These are phyloP conservation scores for Orius laevigatus DNA, from an alignment of 1,140 invertebrate genomes.

Conservation along the genomic window DNA sequence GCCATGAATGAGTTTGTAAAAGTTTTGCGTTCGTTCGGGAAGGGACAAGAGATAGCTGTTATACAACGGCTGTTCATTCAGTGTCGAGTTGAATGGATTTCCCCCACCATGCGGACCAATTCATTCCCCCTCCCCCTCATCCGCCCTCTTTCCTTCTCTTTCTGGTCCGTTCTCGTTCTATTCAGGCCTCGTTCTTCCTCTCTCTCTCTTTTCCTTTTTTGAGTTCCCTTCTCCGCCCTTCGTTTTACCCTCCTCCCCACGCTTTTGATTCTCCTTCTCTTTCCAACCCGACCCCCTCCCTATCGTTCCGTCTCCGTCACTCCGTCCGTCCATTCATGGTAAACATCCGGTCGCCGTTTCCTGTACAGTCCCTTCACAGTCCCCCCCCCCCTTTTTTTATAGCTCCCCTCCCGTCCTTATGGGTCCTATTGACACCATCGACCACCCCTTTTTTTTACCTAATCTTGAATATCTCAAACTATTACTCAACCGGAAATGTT, in stretches of 20 bases:
- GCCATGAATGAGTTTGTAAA: too few species aligned
- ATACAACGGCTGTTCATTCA: too few species aligned
- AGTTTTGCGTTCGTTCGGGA: too few species aligned
- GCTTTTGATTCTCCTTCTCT: background rate
- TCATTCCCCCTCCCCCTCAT: slow-evolving; percentile 11
- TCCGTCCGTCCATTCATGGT: background rate
- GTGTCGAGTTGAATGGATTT: too few species aligned
- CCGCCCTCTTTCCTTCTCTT: slow-evolving; percentile 6
- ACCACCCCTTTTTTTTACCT: too few species aligned
- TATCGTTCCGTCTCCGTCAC: slow-evolving; percentile 2
- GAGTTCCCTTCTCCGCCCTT: too few species aligned
- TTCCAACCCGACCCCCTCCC: slow-evolving; percentile 1
- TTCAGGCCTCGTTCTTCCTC: background rate
- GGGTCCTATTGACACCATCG: too few species aligned
- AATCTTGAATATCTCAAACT: too few species aligned
- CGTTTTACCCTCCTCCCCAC: too few species aligned
- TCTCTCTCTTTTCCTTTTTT: slow-evolving; percentile 9
- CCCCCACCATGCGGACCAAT: too few species aligned
- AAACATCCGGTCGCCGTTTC: slow-evolving; percentile 1
- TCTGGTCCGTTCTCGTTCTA: slow-evolving; percentile 3
- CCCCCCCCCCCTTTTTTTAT: background rate
- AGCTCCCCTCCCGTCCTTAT: background rate
- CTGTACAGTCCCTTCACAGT: background rate
- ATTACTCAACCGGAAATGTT: too few species aligned
- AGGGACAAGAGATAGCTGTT: too few species aligned